Base-by-base conservation (phyloP, 2,888 invertebrate species). In the Napeogenes sylphis region DNA sequence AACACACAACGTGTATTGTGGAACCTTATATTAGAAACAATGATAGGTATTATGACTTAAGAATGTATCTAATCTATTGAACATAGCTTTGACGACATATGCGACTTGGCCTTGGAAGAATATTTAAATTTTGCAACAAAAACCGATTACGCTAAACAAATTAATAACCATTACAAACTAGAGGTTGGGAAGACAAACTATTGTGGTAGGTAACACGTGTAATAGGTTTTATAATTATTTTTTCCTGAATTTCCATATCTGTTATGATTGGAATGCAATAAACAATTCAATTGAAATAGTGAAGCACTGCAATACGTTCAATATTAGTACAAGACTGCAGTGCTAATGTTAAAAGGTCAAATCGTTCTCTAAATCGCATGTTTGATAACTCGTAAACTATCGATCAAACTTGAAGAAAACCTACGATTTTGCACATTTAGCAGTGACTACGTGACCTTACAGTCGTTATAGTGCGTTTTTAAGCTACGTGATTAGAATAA, bases 351-450 rank as follows among this genome's bases (percentile, higher is more conserved):
- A 55, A 46, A 46, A 53, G 55, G 32, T 47, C 30, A 33, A 45
- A 42, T 51, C 38, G 35, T 33, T 53, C 14, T 53, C 12, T 42
- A 38, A 8, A 56, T 68, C 58, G 67, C 73, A 64, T 71, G 67
- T 66, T 60, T 55, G 69, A 62, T 55, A 64, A 69, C 78, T 76
- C 75, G 74, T 73, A 66, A 55, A 55, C 58, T 72, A 77, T 79
- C 73, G 80, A 80, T 62, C 71, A 73, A 76, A 72, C 70, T 58
- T 55, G 51, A n/a, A 58, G 45, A 14, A 8, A 42, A 13, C 57
- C 21, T 51, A 30, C 45, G 45, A 2, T 33, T 30, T 53, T 32
- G 58, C 58, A n/a, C 53, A 54, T 46, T 45, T n/a, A 58, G n/a
- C 55, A 54, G n/a, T 56, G 60, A 21, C 58, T 66, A 66, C 68